Evolutionary conservation across 2,888 invertebrate species (phyloP), one percentile per base, ranked within the genome.

Genomic region (Margaritifera margaritifera): DNA sequence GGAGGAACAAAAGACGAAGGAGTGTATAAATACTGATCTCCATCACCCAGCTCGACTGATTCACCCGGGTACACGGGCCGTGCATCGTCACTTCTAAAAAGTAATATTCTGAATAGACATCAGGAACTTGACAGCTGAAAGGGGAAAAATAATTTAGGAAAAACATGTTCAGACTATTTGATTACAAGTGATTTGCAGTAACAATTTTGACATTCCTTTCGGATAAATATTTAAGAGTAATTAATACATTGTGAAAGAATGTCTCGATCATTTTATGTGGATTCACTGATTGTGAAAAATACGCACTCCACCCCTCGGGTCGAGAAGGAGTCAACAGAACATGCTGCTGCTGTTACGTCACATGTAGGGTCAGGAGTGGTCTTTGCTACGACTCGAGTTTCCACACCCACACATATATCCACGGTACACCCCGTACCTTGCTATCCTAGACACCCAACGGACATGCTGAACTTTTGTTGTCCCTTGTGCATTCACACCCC

Each of bases 261-360:
- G 89, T 88, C 89, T n/a, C 82, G 88, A 22, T 89, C 89, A 20
- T 89, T 89, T 74, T 84, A 83, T 63, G 88, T 89, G 61, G 89
- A 89, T 75, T 88, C 89, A 6, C 78, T 89, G 42, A 88, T 89
- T 63, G 81, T 87, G 61, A 87, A 85, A 69, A 83, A 80, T 54
- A 69, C 78, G 5, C 56, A 69, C 2, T 58, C 73, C 22, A 50
- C 61, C 18, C 53, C 64, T n/a, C n/a, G 52, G 42, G 62, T 64
- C 22, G 66, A 69, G 15, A 69, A 66, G 19, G 53, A 68, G 59
- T 52, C 66, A 50, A 68, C 59, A 31, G 65, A 62, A 18, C 50
- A 61, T 4, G 55, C 70, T 42, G 25, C 74, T 18, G 60, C 66
- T 15, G 67, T 72, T 53, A 62, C 79, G 25, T 70, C 69, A 42